Evolutionary conservation across 2,888 invertebrate species (phyloP).

Genomic region (Acronicta aceris): DNA sequence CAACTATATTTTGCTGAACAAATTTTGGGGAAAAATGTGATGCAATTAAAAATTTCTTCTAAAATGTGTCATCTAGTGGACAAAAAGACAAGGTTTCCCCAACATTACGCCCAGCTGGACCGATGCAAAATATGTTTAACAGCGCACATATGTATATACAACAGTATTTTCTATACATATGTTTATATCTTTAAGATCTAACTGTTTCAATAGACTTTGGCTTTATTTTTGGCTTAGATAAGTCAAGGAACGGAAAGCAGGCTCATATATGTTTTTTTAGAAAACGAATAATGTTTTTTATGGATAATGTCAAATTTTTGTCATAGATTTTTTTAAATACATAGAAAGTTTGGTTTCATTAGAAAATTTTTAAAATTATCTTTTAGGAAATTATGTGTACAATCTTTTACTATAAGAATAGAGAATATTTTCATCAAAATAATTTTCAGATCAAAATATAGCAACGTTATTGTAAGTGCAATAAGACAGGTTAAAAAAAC

Average conservation of each 20-base stretch:
- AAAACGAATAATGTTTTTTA: constrained; percentile 11
- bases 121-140: constrained; percentile 52
- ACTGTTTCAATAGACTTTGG: constrained; percentile 79
- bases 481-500: neutral
- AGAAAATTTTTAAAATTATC: constrained; percentile 58
- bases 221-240: constrained; percentile 83
- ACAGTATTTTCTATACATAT: constrained; percentile 55
- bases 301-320: constrained; percentile 29
- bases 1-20: constrained; percentile 56
- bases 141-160: constrained; percentile 53
- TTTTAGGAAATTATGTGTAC: constrained; percentile 71
- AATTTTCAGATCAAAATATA: constrained; percentile 43
- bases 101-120: constrained; percentile 50
- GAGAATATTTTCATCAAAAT: constrained; percentile 61
- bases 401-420: constrained; percentile 76
- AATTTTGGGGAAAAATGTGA: constrained; percentile 44
- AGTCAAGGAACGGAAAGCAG: constrained; percentile 63
- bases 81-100: constrained; percentile 24
- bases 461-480: constrained; percentile 14
- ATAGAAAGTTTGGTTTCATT: constrained; percentile 50
- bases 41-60: neutral
- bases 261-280: constrained; percentile 7
- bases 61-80: constrained; percentile 29
- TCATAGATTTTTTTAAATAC: constrained; percentile 43
- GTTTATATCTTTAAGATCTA: constrained; percentile 55